phyloP scores from a whole-genome alignment of 2,797 vertebrate genomes.

The Hoplostethus mediterraneus region DNA sequence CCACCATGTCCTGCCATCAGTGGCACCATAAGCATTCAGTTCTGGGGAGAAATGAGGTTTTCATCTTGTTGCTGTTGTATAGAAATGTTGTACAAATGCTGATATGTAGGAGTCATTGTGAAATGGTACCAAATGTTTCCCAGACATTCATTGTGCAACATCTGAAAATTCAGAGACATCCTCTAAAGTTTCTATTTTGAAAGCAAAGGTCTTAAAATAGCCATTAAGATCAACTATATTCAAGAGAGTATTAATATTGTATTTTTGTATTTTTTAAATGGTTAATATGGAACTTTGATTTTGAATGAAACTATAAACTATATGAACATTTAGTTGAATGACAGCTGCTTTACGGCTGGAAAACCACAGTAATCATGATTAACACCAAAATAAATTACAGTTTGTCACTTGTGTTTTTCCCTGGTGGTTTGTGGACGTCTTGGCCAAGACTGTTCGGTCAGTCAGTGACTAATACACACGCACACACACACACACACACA shows the following conservation, averaged over 20 bases:
- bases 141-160: neutral
- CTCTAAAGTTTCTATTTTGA: neutral
- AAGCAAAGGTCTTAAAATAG: conserved; percentile 4
- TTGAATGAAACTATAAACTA: conserved; percentile 30
- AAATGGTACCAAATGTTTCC: neutral
- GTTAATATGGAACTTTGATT: neutral
- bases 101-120: neutral
- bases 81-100: no score
- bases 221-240: conserved; percentile 1
- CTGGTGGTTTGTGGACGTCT: conserved; percentile 26
- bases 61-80: no score
- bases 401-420: conserved; percentile 26
- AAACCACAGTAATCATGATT: neutral
- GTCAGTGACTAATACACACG: conserved; percentile 56
- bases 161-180: neutral
- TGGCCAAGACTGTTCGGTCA: conserved; percentile 10
- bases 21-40: no score
- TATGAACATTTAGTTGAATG: no score
- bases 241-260: no score
- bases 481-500: neutral
- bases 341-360: no score
- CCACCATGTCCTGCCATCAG: no score
- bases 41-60: no score
- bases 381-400: neutral
- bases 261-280: no score